These are phyloP conservation scores for Melanaphis sacchari DNA, from an alignment of 1,140 invertebrate genomes.

Conservation along the genomic window DNA sequence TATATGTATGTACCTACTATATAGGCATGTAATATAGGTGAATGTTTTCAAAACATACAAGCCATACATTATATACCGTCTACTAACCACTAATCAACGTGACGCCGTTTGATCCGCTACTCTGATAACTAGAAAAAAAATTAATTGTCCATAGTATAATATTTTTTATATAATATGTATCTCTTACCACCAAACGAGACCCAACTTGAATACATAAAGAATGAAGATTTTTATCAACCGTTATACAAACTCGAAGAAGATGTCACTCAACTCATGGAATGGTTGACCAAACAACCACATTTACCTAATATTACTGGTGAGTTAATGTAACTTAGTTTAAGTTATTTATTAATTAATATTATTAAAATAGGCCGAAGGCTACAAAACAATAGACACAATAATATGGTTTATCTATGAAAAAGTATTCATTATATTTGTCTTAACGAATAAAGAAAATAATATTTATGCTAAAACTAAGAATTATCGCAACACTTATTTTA, in stretches of 20 bases:
- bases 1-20: not conserved
- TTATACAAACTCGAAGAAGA: not conserved
- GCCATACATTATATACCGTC: not conserved
- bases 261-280: constrained; percentile 46
- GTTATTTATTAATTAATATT: too few species aligned
- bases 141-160: not conserved
- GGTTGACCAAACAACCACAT: constrained; percentile 46
- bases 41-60: not conserved
- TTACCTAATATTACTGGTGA: constrained; percentile 45
- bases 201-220: not conserved
- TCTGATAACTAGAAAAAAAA: not conserved
- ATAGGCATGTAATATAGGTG: not conserved
- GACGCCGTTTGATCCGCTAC: not conserved
- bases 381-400: too few species aligned
- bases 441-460: too few species aligned
- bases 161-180: not conserved
- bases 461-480: too few species aligned
- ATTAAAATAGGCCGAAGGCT: too few species aligned
- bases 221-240: constrained; percentile 23
- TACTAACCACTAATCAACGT: not conserved
- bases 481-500: too few species aligned
- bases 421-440: too few species aligned
- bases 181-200: not conserved
- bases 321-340: not conserved
- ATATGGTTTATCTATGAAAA: not conserved